phyloP scores from a whole-genome alignment of 2,888 invertebrate genomes.

The Lordiphosa andalusiaca region DNA sequence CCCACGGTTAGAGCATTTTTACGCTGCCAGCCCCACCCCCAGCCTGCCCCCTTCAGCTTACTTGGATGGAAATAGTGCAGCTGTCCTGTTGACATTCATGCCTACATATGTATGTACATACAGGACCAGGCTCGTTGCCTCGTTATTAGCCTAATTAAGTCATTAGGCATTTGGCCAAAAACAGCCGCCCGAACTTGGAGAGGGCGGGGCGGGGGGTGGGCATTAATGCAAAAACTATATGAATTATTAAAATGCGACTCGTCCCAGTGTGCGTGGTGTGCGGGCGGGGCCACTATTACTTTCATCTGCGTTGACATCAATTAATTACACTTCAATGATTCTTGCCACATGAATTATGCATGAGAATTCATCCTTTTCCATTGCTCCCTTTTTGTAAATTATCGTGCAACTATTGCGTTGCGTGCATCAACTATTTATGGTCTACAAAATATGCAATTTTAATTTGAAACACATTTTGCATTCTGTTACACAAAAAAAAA shows the following conservation, averaged over 20 bases:
- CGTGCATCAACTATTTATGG: no score
- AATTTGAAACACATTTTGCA: no score
- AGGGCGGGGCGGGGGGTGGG: conserved; percentile 19
- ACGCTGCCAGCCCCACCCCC: conserved; percentile 42
- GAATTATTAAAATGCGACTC: conserved; percentile 61
- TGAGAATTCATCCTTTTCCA: conserved; percentile 15
- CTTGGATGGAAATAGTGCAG: background rate
- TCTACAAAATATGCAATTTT: no score
- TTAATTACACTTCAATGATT: conserved; percentile 68
- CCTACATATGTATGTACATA: conserved; percentile 2
- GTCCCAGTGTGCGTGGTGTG: conserved; percentile 2
- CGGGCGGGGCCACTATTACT: conserved; percentile 24
- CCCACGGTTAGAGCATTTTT: conserved; percentile 63
- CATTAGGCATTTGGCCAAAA: conserved; percentile 64
- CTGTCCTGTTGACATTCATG: conserved; percentile 1
- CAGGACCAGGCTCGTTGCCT: conserved; percentile 7
- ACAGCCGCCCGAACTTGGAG: conserved; percentile 5
- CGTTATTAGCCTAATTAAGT: conserved; percentile 70
- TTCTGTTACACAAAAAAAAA: no score
- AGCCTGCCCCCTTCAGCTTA: no score
- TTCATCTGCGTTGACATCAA: conserved; percentile 61
- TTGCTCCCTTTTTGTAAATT: background rate
- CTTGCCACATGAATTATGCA: conserved; percentile 60
- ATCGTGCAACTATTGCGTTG: no score
- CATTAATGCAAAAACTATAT: conserved; percentile 61